Evolutionary conservation across 2,797 vertebrate species (phyloP), one percentile per base, ranked within the genome.

Genomic region (Hybognathus amarus): DNA sequence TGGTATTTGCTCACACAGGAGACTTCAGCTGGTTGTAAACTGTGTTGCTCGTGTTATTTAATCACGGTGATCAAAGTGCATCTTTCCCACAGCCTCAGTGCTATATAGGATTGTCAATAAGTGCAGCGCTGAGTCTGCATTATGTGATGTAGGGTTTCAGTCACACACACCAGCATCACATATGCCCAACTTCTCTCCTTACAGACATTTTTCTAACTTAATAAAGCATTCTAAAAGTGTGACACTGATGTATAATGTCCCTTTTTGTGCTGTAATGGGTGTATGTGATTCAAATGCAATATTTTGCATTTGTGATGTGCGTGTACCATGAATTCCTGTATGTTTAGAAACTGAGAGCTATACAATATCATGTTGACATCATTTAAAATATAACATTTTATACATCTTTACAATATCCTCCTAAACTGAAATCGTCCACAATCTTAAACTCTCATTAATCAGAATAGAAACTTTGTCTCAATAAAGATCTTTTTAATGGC

Each of bases 71-170:
- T 83, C 66, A 71, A 22, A 78, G 75, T 13, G 30, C 61, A 75
- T 82, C 82, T 77, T 77, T 69, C 45, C 73, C 36, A 24, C 64
- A 77, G 82, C 15, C 50, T 79, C 82, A 79, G 75, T 76, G 24
- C 40, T 64, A 20, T 83, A 52, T 38, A 13, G 42, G 59, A 22
- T 56, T 80, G 66, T 69, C 78, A 69, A 30, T 69, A 79, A 61
- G 47, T 56, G 33, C 33, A 69, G n/a, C 18, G 78, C 50, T 69
- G 78, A 69, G 36, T 80, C n/a, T 69, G 66, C 66, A 56, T 52
- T 56, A 50, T 69, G 50, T 79, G 64, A 79, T 79, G 56, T 79
- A 69, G 22, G 64, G 64, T 69, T 50, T 68, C 47, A 36, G 71
- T 74, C 71, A 54, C 47, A 47, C 42, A 47, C 15, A 10, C 68